Percentiles rank a stretch among this genome's conserved stretches.
These are phyloP conservation scores for Etheostoma spectabile DNA, from an alignment of 2,113 vertebrate genomes.

Conservation along the genomic window DNA sequence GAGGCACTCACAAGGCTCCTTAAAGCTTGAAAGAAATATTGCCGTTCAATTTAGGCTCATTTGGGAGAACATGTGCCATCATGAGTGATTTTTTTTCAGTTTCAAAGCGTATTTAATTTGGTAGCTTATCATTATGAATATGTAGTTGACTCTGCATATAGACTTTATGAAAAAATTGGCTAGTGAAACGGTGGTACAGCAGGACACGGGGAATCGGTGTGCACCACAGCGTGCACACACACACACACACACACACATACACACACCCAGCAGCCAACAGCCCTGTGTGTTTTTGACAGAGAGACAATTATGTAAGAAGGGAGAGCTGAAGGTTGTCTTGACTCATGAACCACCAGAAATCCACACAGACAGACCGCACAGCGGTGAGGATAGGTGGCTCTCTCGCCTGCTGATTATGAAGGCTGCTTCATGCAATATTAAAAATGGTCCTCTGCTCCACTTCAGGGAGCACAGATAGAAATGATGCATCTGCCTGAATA, in stretches of 20 bases:
- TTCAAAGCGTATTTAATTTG: conserved; percentile 41
- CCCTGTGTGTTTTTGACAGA: conserved; percentile 62
- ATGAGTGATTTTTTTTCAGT: conserved; percentile 20
- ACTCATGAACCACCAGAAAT: conserved; percentile 72
- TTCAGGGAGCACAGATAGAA: conserved; percentile 35
- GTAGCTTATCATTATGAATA: conserved; percentile 36
- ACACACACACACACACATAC: too few relatives aligned
- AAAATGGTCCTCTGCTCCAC: conserved; percentile 38
- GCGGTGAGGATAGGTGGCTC: conserved; percentile 52
- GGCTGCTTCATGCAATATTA: conserved; percentile 59
- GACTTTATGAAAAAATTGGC: conserved; percentile 33
- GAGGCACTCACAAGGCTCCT: background rate
- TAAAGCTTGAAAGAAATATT: conserved; percentile 22
- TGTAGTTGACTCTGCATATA: conserved; percentile 29
- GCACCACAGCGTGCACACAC: conserved; percentile 23
- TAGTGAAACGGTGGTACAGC: conserved; percentile 50
- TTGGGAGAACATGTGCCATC: conserved; percentile 22
- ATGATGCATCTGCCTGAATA: conserved; percentile 31
- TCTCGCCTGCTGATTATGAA: conserved; percentile 66
- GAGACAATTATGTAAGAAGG: conserved; percentile 75
- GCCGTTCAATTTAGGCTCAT: conserved; percentile 23
- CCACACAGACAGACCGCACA: conserved; percentile 43
- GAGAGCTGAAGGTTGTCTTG: conserved; percentile 73
- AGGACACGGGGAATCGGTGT: conserved; percentile 47
- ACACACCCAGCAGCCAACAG: conserved; percentile 38